Conservation (phyloP, 2,797 vertebrate species). For the Enteromius radiatus region DNA sequence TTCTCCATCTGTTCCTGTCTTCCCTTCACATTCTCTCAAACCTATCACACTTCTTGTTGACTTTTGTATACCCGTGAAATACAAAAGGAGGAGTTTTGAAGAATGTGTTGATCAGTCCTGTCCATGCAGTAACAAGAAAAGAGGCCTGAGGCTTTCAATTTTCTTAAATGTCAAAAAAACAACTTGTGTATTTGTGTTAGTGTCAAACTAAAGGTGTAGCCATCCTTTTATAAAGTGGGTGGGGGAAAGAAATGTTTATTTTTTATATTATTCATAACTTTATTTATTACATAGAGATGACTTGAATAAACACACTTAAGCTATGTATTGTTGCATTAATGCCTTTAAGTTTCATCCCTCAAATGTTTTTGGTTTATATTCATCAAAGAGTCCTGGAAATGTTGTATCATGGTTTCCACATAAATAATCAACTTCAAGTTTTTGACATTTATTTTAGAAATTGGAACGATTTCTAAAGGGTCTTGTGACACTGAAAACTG, state of each 20-base stretch:
- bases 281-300: neutral
- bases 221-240: no score
- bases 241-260: neutral
- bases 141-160: neutral
- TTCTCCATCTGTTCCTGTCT: neutral
- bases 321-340: neutral
- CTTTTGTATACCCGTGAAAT: neutral
- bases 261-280: neutral
- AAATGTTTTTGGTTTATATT: neutral
- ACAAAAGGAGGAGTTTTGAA: neutral
- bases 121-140: neutral
- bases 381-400: conserved; percentile 1
- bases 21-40: neutral
- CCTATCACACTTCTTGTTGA: neutral
- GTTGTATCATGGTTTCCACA: neutral
- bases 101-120: neutral
- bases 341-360: no score
- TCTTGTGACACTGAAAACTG: neutral
- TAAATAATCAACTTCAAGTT: neutral
- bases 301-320: neutral
- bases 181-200: neutral
- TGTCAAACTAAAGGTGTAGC: neutral
- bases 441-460: neutral
- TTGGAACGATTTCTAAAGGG: neutral
- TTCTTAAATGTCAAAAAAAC: neutral